A percentile compares a stretch with the other conserved stretches of the same genome.
phyloP scores from a whole-genome alignment of 2,888 invertebrate species.

The Tachina lurida region DNA sequence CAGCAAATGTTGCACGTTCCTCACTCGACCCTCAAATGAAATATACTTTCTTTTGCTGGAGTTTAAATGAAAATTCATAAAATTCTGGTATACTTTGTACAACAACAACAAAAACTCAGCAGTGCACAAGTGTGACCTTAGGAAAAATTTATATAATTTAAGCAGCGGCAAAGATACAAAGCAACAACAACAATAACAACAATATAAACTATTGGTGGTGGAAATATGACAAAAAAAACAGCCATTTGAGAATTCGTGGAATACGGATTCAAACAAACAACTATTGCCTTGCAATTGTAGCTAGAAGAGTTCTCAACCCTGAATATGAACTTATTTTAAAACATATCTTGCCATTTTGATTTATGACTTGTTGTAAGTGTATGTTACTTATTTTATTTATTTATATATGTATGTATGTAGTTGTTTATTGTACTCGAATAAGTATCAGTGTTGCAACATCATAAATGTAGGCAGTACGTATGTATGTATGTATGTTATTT shows the following conservation, averaged over 20 bases:
- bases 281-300: constrained; percentile 45
- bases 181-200: background rate
- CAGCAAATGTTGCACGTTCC: constrained; percentile 60
- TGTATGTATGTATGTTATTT: background rate
- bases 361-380: constrained; percentile 60
- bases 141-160: constrained; percentile 29
- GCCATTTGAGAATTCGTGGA: constrained; percentile 74
- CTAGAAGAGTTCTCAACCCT: constrained; percentile 47
- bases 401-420: constrained; percentile 13
- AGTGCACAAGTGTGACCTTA: constrained; percentile 26
- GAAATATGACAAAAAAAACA: constrained; percentile 26
- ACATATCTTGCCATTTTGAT: constrained; percentile 60
- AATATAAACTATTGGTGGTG: constrained; percentile 18
- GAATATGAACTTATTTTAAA: constrained; percentile 13
- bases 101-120: background rate
- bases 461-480: background rate
- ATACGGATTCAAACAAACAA: constrained; percentile 64
- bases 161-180: constrained; percentile 19
- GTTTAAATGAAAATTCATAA: constrained; percentile 49
- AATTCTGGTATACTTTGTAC: constrained; percentile 16
- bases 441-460: background rate
- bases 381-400: background rate
- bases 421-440: constrained; percentile 1
- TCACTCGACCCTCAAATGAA: constrained; percentile 61
- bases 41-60: constrained; percentile 22